phyloP scores from a whole-genome alignment of 2,888 invertebrate species.

The Onthophagus sagittarius region DNA sequence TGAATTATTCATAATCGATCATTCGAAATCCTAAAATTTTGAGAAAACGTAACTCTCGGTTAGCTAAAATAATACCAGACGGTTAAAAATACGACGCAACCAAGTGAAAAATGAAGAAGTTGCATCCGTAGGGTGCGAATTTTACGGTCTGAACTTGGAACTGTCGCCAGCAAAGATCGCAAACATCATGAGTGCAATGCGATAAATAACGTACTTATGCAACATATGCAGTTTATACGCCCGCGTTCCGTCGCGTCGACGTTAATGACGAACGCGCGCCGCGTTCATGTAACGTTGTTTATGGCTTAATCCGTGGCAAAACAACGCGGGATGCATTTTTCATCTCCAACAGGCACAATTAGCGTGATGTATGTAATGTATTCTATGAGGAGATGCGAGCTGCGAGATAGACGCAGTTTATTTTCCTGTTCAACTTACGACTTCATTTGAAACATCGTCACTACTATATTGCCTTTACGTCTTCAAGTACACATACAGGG shows the following conservation, averaged over 20 bases:
- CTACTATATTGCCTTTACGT: background rate
- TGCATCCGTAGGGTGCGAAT: background rate
- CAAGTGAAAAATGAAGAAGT: background rate
- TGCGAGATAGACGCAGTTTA: background rate
- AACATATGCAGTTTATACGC: background rate
- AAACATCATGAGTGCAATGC: background rate
- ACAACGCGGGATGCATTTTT: background rate
- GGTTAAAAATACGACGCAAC: background rate
- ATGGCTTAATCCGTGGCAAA: background rate
- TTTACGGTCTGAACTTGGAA: background rate
- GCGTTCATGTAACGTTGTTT: background rate
- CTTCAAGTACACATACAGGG: background rate
- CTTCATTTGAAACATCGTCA: background rate
- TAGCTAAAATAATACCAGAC: background rate
- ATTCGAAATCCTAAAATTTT: background rate
- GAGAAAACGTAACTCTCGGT: background rate
- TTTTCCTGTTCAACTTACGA: background rate
- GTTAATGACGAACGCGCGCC: background rate
- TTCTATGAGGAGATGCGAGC: background rate
- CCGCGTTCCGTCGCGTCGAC: background rate
- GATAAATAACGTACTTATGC: background rate
- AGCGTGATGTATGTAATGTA: background rate
- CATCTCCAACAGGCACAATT: background rate
- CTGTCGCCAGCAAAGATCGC: background rate
- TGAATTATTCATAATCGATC: too few relatives aligned